Percentiles rank a stretch among this genome's conserved stretches.
These are phyloP conservation scores for Rotaria socialis DNA, from an alignment of 2,888 invertebrate species.

Conservation along the genomic window DNA sequence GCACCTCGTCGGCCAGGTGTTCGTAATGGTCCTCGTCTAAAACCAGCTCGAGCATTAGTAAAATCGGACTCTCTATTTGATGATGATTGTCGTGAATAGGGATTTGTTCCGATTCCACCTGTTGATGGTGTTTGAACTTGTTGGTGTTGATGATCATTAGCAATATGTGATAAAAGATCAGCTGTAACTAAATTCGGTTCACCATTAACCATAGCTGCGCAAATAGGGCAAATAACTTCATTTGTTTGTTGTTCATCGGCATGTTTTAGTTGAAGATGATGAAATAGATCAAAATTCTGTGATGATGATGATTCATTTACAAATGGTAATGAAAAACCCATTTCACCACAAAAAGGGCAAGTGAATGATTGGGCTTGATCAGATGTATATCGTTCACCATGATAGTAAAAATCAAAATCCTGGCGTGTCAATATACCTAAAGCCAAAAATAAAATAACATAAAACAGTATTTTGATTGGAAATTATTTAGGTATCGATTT, in stretches of 20 bases:
- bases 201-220: conserved; percentile 82
- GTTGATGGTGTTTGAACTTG: conserved; percentile 9
- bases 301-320: background rate
- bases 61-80: background rate
- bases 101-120: background rate
- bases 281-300: conserved; percentile 65
- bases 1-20: background rate
- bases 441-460: background rate
- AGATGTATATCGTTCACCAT: conserved; percentile 78
- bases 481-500: background rate
- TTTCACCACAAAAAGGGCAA: conserved; percentile 91
- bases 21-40: conserved; percentile 10
- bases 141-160: conserved; percentile 72
- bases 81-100: conserved; percentile 21
- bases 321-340: conserved; percentile 74
- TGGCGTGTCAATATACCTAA: conserved; percentile 40
- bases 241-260: conserved; percentile 67
- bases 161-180: conserved; percentile 91
- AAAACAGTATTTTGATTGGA: too few relatives aligned
- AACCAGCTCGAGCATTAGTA: background rate
- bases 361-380: conserved; percentile 93
- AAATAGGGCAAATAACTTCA: conserved; percentile 78
- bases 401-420: conserved; percentile 80
- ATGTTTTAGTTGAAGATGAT: conserved; percentile 72
- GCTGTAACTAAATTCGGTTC: conserved; percentile 96